A percentile compares a stretch with the other conserved stretches of the same genome.
phyloP scores from a whole-genome alignment of 2,113 vertebrate species.

The Axis porcinus region DNA sequence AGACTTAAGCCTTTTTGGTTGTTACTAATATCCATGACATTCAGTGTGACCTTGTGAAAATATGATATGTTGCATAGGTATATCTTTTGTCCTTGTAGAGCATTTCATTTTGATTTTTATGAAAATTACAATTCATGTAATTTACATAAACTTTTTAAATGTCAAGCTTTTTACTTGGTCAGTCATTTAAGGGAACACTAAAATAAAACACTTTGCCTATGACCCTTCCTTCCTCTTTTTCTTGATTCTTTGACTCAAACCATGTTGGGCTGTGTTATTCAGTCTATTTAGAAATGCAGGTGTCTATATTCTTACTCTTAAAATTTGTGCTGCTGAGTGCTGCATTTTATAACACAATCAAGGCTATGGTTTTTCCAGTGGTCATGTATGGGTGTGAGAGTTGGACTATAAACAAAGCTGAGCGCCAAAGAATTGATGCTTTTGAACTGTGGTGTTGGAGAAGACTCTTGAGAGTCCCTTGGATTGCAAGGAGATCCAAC shows the following conservation, averaged over 20 bases:
- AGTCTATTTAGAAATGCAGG: background rate
- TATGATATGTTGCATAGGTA: slow-evolving; percentile 55
- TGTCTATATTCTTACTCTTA: slow-evolving; percentile 12
- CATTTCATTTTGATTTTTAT: slow-evolving; percentile 51
- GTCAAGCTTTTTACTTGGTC: slow-evolving; percentile 53
- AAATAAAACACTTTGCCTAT: slow-evolving; percentile 20
- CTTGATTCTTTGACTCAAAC: slow-evolving; percentile 4
- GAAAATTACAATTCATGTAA: slow-evolving; percentile 50
- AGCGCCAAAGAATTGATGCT: accelerated
- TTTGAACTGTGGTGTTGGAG: too few species aligned
- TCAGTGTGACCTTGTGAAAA: slow-evolving; percentile 63
- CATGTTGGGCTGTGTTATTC: background rate
- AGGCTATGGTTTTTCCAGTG: too few species aligned
- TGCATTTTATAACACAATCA: background rate
- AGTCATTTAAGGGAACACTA: slow-evolving; percentile 3
- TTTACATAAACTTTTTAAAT: slow-evolving; percentile 42
- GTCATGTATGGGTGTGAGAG: too few species aligned
- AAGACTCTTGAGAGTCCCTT: too few species aligned
- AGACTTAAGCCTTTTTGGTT: slow-evolving; percentile 58
- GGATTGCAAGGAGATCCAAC: too few species aligned
- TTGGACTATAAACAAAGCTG: too few species aligned
- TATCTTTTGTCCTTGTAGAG: slow-evolving; percentile 68
- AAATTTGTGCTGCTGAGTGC: slow-evolving; percentile 23
- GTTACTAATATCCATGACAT: slow-evolving; percentile 35
- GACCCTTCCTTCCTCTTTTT: background rate